Conservation (phyloP, 2,888 invertebrate species). For the Lutraria lutraria region DNA sequence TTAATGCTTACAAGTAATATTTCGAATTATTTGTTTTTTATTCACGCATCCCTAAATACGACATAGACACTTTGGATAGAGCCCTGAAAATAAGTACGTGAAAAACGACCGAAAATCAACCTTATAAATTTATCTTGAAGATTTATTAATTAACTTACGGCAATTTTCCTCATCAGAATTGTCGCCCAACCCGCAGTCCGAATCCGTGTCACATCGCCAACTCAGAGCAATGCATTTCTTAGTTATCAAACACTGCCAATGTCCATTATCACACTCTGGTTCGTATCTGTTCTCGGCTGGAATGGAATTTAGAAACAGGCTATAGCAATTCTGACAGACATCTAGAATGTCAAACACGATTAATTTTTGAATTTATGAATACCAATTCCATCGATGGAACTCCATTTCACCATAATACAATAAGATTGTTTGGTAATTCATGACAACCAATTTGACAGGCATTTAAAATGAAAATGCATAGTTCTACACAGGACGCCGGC, state of each 20-base stretch:
- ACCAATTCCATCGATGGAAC: too few species aligned
- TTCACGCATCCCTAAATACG: too few species aligned
- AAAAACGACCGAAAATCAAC: neutral
- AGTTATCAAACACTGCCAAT: constrained; percentile 47
- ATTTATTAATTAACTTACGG: constrained; percentile 66
- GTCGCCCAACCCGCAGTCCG: constrained; percentile 83
- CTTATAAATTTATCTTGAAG: neutral
- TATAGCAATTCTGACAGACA: constrained; percentile 27
- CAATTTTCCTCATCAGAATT: constrained; percentile 73
- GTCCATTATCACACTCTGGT: constrained; percentile 48
- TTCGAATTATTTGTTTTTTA: too few species aligned
- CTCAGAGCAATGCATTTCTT: constrained; percentile 92
- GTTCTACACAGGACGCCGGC: too few species aligned
- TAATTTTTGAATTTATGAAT: too few species aligned
- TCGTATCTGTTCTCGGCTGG: constrained; percentile 28
- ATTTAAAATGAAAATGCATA: too few species aligned
- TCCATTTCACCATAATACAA: too few species aligned
- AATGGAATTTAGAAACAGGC: constrained; percentile 39
- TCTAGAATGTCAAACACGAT: neutral
- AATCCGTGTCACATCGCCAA: constrained; percentile 96
- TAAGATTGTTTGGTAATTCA: too few species aligned
- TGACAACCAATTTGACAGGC: too few species aligned
- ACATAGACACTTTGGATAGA: too few species aligned
- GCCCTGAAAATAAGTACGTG: too few species aligned
- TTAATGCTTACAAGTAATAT: neutral